A percentile compares a stretch with the other conserved stretches of the same genome.
Conservation (phyloP, 1,140 invertebrate species). For the Microplitis demolitor region DNA sequence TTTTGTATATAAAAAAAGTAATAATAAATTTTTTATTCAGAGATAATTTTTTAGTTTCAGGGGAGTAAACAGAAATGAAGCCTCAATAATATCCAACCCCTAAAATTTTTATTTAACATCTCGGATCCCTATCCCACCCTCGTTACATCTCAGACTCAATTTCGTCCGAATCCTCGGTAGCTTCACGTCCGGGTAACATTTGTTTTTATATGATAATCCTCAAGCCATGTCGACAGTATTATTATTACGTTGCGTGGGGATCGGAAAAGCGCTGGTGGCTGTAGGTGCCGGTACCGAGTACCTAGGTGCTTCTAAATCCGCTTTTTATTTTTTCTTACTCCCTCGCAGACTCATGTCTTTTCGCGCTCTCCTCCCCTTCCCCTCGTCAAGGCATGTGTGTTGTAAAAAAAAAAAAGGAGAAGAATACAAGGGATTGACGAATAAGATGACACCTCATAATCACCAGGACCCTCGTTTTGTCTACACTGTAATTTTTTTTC, state of each 20-base stretch:
- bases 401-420: slow-evolving; percentile 6
- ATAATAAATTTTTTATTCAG: not conserved
- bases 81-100: not conserved
- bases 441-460: not conserved
- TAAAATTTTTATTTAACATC: slow-evolving; percentile 6
- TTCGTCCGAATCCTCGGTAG: slow-evolving; percentile 20
- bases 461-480: not conserved
- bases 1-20: not conserved
- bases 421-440: not conserved
- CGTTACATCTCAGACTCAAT: slow-evolving; percentile 21
- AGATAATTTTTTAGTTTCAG: not conserved
- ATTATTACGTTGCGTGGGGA: slow-evolving; percentile 30
- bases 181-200: slow-evolving; percentile 29
- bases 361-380: not conserved
- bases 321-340: not conserved
- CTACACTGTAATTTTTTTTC: no score
- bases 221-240: slow-evolving; percentile 29
- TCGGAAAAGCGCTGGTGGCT: slow-evolving; percentile 26
- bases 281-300: slow-evolving; percentile 15
- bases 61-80: slow-evolving; percentile 2
- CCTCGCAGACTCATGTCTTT: not conserved
- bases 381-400: not conserved
- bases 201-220: slow-evolving; percentile 38
- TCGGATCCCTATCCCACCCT: slow-evolving; percentile 11
- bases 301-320: slow-evolving; percentile 7